Evolutionary conservation across 2,797 vertebrate species (phyloP).

Genomic region (Tarsius wallacei): DNA sequence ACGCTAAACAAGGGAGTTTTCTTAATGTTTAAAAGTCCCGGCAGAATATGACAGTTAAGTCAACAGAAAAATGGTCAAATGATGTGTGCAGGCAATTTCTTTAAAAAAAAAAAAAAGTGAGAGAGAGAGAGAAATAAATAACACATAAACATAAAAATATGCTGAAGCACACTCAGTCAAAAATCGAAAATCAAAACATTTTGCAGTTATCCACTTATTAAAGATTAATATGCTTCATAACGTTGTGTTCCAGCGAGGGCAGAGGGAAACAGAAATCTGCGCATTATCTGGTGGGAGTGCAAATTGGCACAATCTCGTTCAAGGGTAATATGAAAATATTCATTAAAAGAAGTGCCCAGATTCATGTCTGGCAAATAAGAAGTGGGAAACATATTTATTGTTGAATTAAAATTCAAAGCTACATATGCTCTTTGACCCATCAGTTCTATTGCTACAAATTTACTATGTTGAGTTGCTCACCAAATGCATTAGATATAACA

Average conservation of each 20-base stretch:
- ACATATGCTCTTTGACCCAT: not conserved
- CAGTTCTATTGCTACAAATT: not conserved
- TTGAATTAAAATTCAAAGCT: slow-evolving; percentile 41
- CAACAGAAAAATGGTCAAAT: not conserved
- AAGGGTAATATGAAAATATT: slow-evolving; percentile 3
- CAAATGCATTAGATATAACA: not conserved
- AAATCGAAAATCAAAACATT: slow-evolving; percentile 41
- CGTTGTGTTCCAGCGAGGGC: not conserved
- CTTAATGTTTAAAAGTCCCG: not conserved
- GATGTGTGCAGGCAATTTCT: not conserved
- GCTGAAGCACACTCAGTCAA: not conserved
- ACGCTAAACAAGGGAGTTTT: not conserved
- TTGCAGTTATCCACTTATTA: not conserved
- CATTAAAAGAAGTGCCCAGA: slow-evolving; percentile 12
- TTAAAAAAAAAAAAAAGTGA: not conserved
- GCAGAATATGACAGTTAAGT: not conserved
- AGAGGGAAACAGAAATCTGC: not conserved
- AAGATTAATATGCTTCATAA: slow-evolving; percentile 36
- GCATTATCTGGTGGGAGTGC: not conserved
- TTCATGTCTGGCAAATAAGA: not conserved
- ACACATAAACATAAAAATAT: slow-evolving; percentile 30
- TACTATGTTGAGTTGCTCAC: not conserved
- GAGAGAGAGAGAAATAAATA: not conserved
- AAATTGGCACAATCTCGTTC: not conserved
- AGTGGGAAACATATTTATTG: not conserved